Evolutionary conservation across 2,113 vertebrate species (phyloP).

Genomic region (Talpa occidentalis): DNA sequence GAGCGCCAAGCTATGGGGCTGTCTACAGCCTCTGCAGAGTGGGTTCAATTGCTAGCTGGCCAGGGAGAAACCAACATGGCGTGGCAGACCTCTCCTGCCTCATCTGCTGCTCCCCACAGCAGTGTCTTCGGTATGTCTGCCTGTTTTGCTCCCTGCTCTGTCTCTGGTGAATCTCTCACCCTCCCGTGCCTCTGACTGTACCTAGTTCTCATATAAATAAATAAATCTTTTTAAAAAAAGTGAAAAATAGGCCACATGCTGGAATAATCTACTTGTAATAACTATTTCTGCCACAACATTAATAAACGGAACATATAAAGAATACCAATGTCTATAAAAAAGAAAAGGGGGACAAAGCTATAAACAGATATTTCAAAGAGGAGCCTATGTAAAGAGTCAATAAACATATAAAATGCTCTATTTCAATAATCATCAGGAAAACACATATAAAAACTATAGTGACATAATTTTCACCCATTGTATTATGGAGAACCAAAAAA

Average conservation of each 20-base stretch:
- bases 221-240: too few species aligned
- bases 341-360: not conserved
- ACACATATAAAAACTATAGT: not conserved
- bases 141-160: too few species aligned
- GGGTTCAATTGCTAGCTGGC: too few species aligned
- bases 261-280: not conserved
- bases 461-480: not conserved
- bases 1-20: too few species aligned
- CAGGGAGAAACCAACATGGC: too few species aligned
- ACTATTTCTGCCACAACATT: not conserved
- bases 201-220: too few species aligned
- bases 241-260: not conserved
- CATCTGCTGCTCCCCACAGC: too few species aligned
- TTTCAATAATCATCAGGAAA: not conserved
- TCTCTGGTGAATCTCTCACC: too few species aligned
- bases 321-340: not conserved
- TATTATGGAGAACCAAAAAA: not conserved
- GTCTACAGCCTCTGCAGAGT: too few species aligned
- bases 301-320: not conserved
- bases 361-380: not conserved
- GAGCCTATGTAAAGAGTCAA: not conserved
- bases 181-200: too few species aligned
- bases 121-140: too few species aligned
- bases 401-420: not conserved
- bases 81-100: too few species aligned